Evolutionary conservation across 2,113 vertebrate species (phyloP), one percentile per base, ranked within the genome.

Genomic region (Chauna torquata): DNA sequence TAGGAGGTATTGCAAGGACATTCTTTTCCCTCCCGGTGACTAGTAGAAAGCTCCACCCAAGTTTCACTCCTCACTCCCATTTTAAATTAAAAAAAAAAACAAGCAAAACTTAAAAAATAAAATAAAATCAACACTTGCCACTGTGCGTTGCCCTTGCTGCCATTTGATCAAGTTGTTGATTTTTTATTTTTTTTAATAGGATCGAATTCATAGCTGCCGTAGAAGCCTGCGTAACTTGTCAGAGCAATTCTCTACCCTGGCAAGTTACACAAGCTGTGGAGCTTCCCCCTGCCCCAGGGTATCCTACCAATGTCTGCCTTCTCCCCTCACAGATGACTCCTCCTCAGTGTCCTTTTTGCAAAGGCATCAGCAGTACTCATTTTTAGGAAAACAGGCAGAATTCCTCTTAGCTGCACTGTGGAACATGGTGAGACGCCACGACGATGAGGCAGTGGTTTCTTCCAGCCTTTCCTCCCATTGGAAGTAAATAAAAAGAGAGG

Each of bases 161-260:
- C 89, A 86, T 36, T 91, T 97, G 96, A 97, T 81, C 79, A 47
- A 74, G 89, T 16, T 96, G 96, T 58, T 87, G 84, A 57, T 93
- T 79, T 76, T 27, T 27, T 30, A 38, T 30, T 92, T 64, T 72
- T 72, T 79, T 82, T 80, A 86, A 89, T 81, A 94, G 95, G 96
- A 95, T 95, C 88, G 61, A 85, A 95, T 95, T 94, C 65, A 47
- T 78, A 59, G 86, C 40, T 92, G 93, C 94, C 90, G 86, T 69
- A 64, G 81, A 57, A 95, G 94, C 84, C 92, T 75, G 91, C 6
- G 70, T 66, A 86, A 87, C 96, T 93, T 75, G 92, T 87, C 92
- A 11, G 75, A 66, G 93, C 96, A 93, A 97, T 89, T 96, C 94
- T 95, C 92, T 68, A 70, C 42, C 45, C 58, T 3, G 64, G 92